Conservation (phyloP, 2,797 vertebrate genomes). For the Enteromius viviparus region DNA sequence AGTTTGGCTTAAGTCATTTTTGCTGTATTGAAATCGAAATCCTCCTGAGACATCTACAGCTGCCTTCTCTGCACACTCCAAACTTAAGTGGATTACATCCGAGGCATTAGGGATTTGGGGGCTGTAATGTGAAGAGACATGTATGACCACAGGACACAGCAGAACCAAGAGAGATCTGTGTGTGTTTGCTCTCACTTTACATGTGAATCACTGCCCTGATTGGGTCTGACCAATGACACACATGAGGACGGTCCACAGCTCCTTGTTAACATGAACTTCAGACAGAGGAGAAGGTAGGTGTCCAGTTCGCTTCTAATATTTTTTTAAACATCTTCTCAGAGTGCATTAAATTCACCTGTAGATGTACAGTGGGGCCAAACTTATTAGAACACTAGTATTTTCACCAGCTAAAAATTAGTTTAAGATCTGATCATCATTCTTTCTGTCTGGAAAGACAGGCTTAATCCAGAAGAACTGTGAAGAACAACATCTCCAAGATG, state of each 20-base stretch:
- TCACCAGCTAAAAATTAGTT: neutral
- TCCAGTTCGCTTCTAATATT: conserved; percentile 21
- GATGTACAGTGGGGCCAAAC: neutral
- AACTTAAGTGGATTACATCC: conserved; percentile 74
- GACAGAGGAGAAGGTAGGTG: conserved; percentile 76
- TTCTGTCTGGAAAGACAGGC: neutral
- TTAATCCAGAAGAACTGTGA: neutral
- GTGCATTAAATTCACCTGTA: neutral
- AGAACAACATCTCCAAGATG: neutral
- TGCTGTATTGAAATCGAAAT: conserved; percentile 53
- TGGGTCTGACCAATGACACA: conserved; percentile 64
- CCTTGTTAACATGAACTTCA: conserved; percentile 72
- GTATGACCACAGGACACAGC: conserved; percentile 69
- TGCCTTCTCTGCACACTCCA: conserved; percentile 52
- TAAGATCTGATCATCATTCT: neutral
- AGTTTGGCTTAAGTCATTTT: conserved; percentile 57
- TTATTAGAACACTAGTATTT: neutral
- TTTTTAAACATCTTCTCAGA: neutral
- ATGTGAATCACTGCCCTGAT: conserved; percentile 78
- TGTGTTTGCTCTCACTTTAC: conserved; percentile 58
- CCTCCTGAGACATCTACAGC: conserved; percentile 61
- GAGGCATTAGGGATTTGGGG: conserved; percentile 60
- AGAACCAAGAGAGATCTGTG: conserved; percentile 61
- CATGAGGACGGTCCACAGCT: conserved; percentile 68
- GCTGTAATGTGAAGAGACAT: conserved; percentile 61